Conservation (phyloP, 2,797 vertebrate genomes). For the Pseudochaenichthys georgianus region DNA sequence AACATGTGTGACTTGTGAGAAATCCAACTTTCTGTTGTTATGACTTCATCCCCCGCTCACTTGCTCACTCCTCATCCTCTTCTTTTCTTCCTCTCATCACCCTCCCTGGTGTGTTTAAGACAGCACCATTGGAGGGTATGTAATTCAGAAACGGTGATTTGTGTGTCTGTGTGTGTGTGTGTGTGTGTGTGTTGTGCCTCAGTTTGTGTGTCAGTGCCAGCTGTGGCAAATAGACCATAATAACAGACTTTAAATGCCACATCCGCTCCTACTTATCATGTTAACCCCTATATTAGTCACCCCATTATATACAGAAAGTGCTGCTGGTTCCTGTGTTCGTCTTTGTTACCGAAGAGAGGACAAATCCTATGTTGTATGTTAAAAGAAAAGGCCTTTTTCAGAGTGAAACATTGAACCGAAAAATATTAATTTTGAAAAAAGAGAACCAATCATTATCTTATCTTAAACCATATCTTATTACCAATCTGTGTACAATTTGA, state of each 20-base stretch:
- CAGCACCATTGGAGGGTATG: slow-evolving; percentile 1
- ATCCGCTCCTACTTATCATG: slow-evolving; percentile 49
- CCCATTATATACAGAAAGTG: not conserved
- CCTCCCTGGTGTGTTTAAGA: slow-evolving; percentile 17
- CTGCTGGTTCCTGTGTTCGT: not conserved
- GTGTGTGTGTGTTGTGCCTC: slow-evolving; percentile 30
- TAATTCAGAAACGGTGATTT: slow-evolving; percentile 14
- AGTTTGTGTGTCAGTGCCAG: slow-evolving; percentile 48
- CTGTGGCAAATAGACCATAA: slow-evolving; percentile 74
- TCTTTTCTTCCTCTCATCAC: slow-evolving; percentile 15
- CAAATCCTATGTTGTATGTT: not conserved
- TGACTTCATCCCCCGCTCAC: slow-evolving; percentile 30
- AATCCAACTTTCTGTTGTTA: slow-evolving; percentile 27
- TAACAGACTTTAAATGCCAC: slow-evolving; percentile 75
- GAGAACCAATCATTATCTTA: not conserved
- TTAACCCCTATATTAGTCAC: slow-evolving; percentile 26
- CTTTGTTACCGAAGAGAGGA: not conserved
- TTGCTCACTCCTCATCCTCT: slow-evolving; percentile 12
- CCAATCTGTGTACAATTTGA: not conserved
- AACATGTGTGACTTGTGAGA: slow-evolving; percentile 16
- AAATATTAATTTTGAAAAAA: not conserved
- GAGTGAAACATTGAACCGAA: not conserved
- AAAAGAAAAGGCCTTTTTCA: not conserved
- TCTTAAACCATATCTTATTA: not conserved
- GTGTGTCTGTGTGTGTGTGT: not conserved